These are phyloP conservation scores for Callospermophilus lateralis DNA, from an alignment of 2,113 vertebrate genomes.

Conservation along the genomic window DNA sequence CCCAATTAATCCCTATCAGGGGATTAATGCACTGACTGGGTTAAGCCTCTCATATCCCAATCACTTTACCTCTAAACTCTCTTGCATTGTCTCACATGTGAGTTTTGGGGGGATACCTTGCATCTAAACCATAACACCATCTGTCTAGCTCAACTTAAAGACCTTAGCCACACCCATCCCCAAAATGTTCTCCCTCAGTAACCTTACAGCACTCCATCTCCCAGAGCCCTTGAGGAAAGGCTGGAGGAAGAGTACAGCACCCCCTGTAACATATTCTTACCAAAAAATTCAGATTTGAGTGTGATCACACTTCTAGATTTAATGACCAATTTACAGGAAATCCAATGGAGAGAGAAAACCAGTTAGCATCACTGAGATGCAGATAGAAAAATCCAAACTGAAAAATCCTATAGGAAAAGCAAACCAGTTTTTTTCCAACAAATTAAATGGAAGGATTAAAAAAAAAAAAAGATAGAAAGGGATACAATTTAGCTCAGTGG, in stretches of 20 bases:
- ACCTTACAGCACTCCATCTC: not conserved
- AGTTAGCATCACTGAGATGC: not conserved
- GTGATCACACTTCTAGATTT: not conserved
- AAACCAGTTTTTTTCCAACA: not conserved
- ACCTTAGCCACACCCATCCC: not conserved
- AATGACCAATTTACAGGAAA: conserved; percentile 30
- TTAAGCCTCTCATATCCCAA: too few species aligned
- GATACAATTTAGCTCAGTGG: not conserved
- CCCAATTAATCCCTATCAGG: too few species aligned
- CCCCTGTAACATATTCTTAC: not conserved
- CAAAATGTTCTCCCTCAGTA: not conserved
- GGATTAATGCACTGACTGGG: too few species aligned
- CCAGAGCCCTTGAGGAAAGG: not conserved
- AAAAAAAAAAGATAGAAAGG: not conserved
- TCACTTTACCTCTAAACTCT: too few species aligned
- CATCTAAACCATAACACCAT: too few species aligned
- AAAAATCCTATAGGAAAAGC: not conserved
- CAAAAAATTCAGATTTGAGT: conserved; percentile 30
- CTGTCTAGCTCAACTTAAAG: not conserved
- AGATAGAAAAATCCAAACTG: conserved; percentile 12
- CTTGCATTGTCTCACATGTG: too few species aligned
- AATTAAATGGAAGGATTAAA: not conserved
- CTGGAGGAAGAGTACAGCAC: not conserved
- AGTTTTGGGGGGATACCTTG: too few species aligned
- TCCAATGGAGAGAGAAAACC: not conserved